These are phyloP conservation scores for Ooceraea biroi DNA, from an alignment of 1,140 invertebrate species.

Conservation along the genomic window DNA sequence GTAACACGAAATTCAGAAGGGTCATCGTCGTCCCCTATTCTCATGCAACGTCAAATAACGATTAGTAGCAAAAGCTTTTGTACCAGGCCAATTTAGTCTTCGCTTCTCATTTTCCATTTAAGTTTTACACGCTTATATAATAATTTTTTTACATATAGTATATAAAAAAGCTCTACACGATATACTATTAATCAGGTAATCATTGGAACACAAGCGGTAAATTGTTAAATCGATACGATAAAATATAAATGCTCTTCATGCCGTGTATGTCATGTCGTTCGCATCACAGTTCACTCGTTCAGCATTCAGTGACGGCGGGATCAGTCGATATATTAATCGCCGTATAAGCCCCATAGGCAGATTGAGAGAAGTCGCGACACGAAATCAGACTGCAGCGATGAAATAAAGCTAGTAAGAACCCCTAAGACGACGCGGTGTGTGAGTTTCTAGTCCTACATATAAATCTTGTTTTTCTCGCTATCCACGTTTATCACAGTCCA, in stretches of 20 bases:
- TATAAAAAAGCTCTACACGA: slow-evolving; percentile 62
- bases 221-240: slow-evolving; percentile 68
- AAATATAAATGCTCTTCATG: slow-evolving; percentile 68
- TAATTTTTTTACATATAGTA: slow-evolving; percentile 41
- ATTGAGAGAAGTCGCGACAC: slow-evolving; percentile 40
- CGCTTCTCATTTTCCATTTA: slow-evolving; percentile 26
- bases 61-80: slow-evolving; percentile 55
- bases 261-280: slow-evolving; percentile 34
- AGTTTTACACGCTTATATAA: slow-evolving; percentile 41
- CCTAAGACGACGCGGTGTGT: slow-evolving; percentile 66
- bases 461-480: slow-evolving; percentile 75
- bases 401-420: slow-evolving; percentile 66
- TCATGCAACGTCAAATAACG: slow-evolving; percentile 37
- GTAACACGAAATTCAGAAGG: slow-evolving; percentile 53
- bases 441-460: slow-evolving; percentile 72
- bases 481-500: slow-evolving; percentile 85
- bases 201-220: slow-evolving; percentile 73
- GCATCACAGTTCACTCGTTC: not conserved
- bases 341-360: slow-evolving; percentile 73
- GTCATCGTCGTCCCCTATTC: slow-evolving; percentile 12
- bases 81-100: slow-evolving; percentile 55
- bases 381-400: slow-evolving; percentile 54
- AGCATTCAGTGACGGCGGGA: slow-evolving; percentile 10
- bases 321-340: slow-evolving; percentile 5
- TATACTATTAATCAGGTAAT: slow-evolving; percentile 69